Evolutionary conservation across 92 coral and sea anemone species (phyloP).

Genomic region (Phenganax subtilis): DNA sequence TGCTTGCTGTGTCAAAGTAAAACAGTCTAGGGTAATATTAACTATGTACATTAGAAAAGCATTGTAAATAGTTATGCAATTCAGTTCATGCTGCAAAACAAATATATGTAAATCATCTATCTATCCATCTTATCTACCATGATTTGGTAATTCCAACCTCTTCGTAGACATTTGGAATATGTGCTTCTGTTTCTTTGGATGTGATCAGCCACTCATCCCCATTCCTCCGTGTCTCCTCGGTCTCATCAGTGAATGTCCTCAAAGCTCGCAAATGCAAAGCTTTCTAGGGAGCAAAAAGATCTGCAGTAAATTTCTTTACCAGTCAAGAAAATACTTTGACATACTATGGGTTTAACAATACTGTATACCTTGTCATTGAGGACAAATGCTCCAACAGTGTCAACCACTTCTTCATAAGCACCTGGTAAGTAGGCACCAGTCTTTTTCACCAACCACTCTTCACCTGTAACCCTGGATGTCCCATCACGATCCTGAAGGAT

Average conservation of each 20-base stretch:
- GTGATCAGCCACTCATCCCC: slow-evolving; percentile 99
- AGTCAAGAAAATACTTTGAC: background rate
- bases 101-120: too few relatives aligned
- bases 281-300: slow-evolving; percentile 48
- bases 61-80: too few relatives aligned
- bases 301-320: background rate
- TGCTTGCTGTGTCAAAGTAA: too few relatives aligned
- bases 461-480: slow-evolving; percentile 81
- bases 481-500: slow-evolving; percentile 74
- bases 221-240: slow-evolving; percentile 70
- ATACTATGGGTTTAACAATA: background rate
- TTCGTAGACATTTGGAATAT: slow-evolving; percentile 99
- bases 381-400: slow-evolving; percentile 87
- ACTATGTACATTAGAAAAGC: too few relatives aligned
- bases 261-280: slow-evolving; percentile 86
- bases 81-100: too few relatives aligned
- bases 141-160: slow-evolving; percentile 52
- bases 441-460: slow-evolving; percentile 90
- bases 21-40: too few relatives aligned
- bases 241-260: slow-evolving; percentile 90
- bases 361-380: slow-evolving; percentile 83
- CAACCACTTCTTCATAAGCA: slow-evolving; percentile 95
- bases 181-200: slow-evolving; percentile 88
- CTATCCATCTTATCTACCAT: too few relatives aligned
- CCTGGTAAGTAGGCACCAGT: slow-evolving; percentile 99